A percentile compares a stretch with the other conserved stretches of the same genome.
Conservation (phyloP, 2,797 vertebrate species). For the Rhinella marina region DNA sequence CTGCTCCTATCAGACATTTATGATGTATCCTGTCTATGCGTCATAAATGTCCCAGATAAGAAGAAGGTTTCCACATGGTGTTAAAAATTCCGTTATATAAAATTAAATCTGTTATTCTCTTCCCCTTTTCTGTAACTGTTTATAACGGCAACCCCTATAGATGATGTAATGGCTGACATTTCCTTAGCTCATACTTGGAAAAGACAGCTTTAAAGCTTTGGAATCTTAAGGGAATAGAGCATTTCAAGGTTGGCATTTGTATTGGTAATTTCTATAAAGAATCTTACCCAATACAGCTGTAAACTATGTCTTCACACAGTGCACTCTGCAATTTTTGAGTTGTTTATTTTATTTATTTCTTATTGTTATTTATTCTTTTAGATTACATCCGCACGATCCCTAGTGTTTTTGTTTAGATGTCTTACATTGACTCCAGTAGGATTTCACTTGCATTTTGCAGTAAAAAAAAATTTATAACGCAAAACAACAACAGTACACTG, state of each 20-base stretch:
- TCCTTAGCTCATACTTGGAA: background rate
- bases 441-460: background rate
- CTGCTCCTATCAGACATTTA: no score
- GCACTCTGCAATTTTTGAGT: background rate
- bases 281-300: background rate
- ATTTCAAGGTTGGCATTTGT: background rate
- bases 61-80: no score
- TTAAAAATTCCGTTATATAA: no score
- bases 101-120: no score
- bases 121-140: no score
- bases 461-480: no score
- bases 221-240: background rate
- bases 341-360: background rate
- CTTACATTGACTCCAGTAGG: background rate
- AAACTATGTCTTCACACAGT: background rate
- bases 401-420: background rate
- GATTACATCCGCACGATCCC: background rate
- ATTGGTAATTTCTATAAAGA: background rate
- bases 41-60: no score
- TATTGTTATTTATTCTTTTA: background rate
- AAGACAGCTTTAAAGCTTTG: background rate
- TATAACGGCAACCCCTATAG: background rate
- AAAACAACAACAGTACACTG: no score
- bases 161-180: background rate
- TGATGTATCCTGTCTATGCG: no score